A percentile compares a stretch with the other conserved stretches of the same genome.
These are phyloP conservation scores for Ascidia mentula DNA, from an alignment of 23 tunicate species.

Conservation along the genomic window DNA sequence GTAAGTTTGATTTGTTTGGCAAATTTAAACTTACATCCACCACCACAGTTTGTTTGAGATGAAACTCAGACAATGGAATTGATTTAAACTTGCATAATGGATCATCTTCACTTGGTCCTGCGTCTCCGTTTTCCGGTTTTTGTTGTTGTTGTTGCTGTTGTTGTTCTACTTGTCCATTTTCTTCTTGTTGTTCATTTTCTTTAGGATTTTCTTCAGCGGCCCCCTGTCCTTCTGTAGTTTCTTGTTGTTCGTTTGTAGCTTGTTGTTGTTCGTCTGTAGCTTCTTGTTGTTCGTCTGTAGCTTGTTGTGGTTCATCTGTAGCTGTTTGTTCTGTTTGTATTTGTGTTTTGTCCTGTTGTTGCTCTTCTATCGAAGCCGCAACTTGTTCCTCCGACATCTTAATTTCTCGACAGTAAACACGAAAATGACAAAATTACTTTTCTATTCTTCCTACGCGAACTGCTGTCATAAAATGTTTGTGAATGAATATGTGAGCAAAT, in stretches of 20 bases:
- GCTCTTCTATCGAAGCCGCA: neutral
- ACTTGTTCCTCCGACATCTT: conserved; percentile 1
- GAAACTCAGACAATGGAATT: conserved; percentile 2
- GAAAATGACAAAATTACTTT: neutral
- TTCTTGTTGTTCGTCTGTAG: neutral
- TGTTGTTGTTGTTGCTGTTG: no score
- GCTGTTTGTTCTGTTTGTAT: neutral
- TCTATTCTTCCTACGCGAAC: no score
- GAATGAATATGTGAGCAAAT: no score
- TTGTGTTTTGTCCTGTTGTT: neutral
- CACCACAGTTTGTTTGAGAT: conserved; percentile 5
- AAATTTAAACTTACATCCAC: conserved; percentile 34
- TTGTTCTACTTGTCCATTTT: neutral
- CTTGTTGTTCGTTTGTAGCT: neutral
- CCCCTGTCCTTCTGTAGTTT: neutral
- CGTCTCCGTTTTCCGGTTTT: neutral
- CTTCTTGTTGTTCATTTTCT: neutral
- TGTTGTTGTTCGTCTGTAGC: neutral
- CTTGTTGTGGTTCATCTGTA: neutral
- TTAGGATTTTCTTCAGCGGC: neutral
- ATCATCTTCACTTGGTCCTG: neutral
- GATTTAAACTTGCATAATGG: neutral
- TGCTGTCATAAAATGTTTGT: no score
- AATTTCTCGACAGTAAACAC: neutral
- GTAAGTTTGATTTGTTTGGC: no score